Conservation (phyloP, 2,797 vertebrate genomes). For the Botia almorhae region DNA sequence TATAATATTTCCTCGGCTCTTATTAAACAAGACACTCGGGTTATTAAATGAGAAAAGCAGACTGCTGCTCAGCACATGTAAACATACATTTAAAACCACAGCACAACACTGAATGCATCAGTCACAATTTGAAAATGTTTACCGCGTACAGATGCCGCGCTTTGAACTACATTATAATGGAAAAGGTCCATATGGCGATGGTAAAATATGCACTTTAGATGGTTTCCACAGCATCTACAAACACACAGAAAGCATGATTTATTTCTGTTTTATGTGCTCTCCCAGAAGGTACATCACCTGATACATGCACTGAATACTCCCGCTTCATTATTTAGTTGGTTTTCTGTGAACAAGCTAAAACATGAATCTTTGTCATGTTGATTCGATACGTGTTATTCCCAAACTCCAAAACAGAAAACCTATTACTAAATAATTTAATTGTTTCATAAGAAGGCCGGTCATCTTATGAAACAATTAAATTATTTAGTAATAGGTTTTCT, state of each 20-base stretch:
- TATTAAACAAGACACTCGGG: slow-evolving; percentile 8
- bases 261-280: background rate
- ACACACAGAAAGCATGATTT: slow-evolving; percentile 8
- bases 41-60: slow-evolving; percentile 1
- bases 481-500: too few relatives aligned
- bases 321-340: background rate
- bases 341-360: background rate
- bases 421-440: too few relatives aligned
- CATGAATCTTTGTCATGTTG: background rate
- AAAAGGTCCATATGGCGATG: background rate
- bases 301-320: background rate
- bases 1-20: slow-evolving; percentile 21
- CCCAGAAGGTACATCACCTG: background rate
- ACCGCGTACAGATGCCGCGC: background rate
- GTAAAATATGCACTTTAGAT: background rate
- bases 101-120: background rate
- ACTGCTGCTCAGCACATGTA: background rate
- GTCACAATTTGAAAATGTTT: slow-evolving; percentile 7
- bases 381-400: background rate
- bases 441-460: too few relatives aligned
- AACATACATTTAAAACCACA: background rate
- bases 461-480: too few relatives aligned
- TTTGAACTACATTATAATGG: slow-evolving; percentile 1
- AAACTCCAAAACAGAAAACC: too few relatives aligned
- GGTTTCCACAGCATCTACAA: background rate